Evolutionary conservation across 2,888 invertebrate genomes (phyloP).

Genomic region (Sinotaia quadrata): DNA sequence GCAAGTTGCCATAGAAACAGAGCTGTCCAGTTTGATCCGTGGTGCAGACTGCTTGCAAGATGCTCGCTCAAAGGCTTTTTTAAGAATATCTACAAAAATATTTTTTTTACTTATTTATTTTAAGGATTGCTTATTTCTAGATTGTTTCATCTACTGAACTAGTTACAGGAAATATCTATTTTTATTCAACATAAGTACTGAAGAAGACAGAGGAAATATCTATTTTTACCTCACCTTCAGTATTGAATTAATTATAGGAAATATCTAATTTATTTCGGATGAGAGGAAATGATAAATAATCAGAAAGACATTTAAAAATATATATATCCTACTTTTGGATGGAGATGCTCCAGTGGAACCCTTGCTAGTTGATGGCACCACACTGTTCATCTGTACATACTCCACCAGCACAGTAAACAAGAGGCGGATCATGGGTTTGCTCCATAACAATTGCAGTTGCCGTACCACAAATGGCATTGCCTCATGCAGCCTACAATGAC

Average conservation of each 20-base stretch:
- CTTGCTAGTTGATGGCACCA: background rate
- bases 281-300: too few relatives aligned
- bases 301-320: too few relatives aligned
- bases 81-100: conserved; percentile 64
- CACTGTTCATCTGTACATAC: conserved; percentile 43
- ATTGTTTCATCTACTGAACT: too few relatives aligned
- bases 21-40: conserved; percentile 84
- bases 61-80: conserved; percentile 72
- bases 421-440: conserved; percentile 72
- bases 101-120: too few relatives aligned
- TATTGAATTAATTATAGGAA: too few relatives aligned
- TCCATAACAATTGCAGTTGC: conserved; percentile 84
- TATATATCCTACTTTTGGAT: conserved; percentile 62
- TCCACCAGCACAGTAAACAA: conserved; percentile 71
- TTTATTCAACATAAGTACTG: too few relatives aligned
- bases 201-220: too few relatives aligned
- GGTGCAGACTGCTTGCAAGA: conserved; percentile 65
- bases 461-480: conserved; percentile 79
- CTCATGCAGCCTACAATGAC: conserved; percentile 79
- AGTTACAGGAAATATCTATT: too few relatives aligned
- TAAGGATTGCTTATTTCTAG: too few relatives aligned
- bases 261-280: too few relatives aligned
- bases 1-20: conserved; percentile 86
- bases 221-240: too few relatives aligned
- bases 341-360: conserved; percentile 45